These are phyloP conservation scores for Hyalella azteca DNA, from an alignment of 2,888 invertebrate species.

Conservation along the genomic window DNA sequence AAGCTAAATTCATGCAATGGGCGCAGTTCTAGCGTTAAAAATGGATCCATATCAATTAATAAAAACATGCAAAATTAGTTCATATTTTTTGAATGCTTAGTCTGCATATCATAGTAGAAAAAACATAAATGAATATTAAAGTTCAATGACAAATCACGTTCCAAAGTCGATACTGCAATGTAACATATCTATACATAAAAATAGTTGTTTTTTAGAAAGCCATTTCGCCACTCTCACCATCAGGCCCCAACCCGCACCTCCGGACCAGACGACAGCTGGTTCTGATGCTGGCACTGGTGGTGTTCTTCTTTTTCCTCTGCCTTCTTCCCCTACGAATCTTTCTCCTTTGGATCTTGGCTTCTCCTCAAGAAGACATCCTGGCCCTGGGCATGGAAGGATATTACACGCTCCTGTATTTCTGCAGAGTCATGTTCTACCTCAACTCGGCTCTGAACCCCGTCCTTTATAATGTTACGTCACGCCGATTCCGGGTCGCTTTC, in stretches of 20 bases:
- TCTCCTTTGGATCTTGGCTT: conserved; percentile 84
- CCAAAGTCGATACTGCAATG: no score
- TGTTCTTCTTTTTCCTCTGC: conserved; percentile 87
- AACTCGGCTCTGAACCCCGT: conserved; percentile 92
- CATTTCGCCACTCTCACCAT: neutral
- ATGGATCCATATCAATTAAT: no score
- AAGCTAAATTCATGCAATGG: no score
- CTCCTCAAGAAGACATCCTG: conserved; percentile 68
- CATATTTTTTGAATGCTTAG: no score
- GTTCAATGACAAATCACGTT: no score
- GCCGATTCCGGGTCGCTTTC: conserved; percentile 75
- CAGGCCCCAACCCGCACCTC: conserved; percentile 48
- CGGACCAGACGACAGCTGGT: conserved; percentile 72
- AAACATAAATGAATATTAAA: no score
- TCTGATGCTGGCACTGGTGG: conserved; percentile 86
- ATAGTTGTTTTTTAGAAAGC: no score
- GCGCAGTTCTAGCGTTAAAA: no score
- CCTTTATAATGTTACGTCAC: conserved; percentile 88
- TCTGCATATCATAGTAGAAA: no score
- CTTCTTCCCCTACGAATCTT: conserved; percentile 87
- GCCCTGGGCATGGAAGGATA: conserved; percentile 80
- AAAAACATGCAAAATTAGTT: no score
- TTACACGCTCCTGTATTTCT: conserved; percentile 82
- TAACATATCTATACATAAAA: no score
- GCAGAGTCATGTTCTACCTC: conserved; percentile 84